Conservation (phyloP, 2,797 vertebrate genomes). For the Gorsachius magnificus region DNA sequence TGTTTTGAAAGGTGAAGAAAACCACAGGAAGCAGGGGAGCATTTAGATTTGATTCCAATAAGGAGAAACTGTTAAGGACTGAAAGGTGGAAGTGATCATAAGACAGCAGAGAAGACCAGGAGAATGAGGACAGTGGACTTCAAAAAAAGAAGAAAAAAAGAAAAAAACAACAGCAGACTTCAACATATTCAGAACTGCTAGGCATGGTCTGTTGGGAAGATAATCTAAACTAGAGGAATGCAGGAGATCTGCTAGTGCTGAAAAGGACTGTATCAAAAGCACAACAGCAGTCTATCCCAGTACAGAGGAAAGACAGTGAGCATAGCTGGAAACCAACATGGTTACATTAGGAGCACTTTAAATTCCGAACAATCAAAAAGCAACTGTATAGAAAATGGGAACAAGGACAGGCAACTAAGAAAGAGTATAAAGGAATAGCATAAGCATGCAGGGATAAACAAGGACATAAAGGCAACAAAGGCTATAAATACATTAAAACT, state of each 20-base stretch:
- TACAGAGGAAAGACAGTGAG: not conserved
- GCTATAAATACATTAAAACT: conserved; percentile 40
- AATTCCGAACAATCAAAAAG: conserved; percentile 38
- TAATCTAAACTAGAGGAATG: not conserved
- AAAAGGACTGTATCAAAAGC: not conserved
- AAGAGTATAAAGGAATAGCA: not conserved
- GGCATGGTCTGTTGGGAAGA: not conserved
- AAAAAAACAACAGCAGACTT: too few relatives aligned
- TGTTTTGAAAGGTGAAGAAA: not conserved
- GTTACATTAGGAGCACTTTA: conserved; percentile 3
- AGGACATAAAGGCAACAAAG: conserved; percentile 32
- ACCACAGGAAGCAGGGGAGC: not conserved
- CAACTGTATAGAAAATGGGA: not conserved
- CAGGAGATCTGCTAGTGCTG: not conserved
- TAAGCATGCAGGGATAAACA: conserved; percentile 26
- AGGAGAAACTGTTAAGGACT: not conserved
- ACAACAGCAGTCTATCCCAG: not conserved
- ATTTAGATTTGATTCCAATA: not conserved
- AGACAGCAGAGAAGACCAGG: not conserved
- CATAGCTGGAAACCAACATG: conserved; percentile 21
- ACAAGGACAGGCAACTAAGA: conserved; percentile 24
- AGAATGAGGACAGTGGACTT: not conserved
- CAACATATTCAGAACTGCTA: not conserved
- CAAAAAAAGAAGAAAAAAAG: not conserved
- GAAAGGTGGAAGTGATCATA: not conserved